These are phyloP conservation scores for Brassicogethes aeneus DNA, from an alignment of 2,888 invertebrate species.

Conservation along the genomic window DNA sequence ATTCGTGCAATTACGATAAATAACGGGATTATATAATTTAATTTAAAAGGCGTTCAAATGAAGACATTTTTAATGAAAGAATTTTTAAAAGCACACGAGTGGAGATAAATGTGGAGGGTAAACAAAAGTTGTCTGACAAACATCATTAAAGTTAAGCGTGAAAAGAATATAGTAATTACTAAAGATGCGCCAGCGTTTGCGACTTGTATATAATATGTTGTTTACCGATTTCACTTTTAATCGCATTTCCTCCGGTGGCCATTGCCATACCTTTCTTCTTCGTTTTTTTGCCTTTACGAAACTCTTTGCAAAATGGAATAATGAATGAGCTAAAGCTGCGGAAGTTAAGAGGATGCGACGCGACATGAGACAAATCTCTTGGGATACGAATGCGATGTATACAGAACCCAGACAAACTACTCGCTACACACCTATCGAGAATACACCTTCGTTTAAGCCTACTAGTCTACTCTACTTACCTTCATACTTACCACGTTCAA, in stretches of 20 bases:
- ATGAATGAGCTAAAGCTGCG: slow-evolving; percentile 9
- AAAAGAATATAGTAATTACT: slow-evolving; percentile 11
- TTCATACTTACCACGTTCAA: too few relatives aligned
- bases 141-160: slow-evolving; percentile 8
- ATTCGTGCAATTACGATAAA: too few relatives aligned
- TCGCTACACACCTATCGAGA: too few relatives aligned
- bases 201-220: not conserved
- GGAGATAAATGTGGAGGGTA: not conserved
- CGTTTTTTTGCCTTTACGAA: too few relatives aligned
- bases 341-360: not conserved
- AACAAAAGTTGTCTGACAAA: slow-evolving; percentile 3
- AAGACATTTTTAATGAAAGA: too few relatives aligned
- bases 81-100: too few relatives aligned
- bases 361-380: slow-evolving; percentile 4
- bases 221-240: slow-evolving; percentile 8
- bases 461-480: too few relatives aligned
- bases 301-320: slow-evolving; percentile 13
- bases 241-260: slow-evolving; percentile 9
- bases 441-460: too few relatives aligned
- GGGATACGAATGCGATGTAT: slow-evolving; percentile 1
- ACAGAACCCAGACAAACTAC: too few relatives aligned
- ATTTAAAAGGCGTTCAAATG: too few relatives aligned
- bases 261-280: too few relatives aligned
- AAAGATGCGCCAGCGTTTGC: slow-evolving; percentile 1
- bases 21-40: too few relatives aligned